Evolutionary conservation across 2,797 vertebrate species (phyloP), one percentile per base, ranked within the genome.

Genomic region (Sciaenops ocellatus): DNA sequence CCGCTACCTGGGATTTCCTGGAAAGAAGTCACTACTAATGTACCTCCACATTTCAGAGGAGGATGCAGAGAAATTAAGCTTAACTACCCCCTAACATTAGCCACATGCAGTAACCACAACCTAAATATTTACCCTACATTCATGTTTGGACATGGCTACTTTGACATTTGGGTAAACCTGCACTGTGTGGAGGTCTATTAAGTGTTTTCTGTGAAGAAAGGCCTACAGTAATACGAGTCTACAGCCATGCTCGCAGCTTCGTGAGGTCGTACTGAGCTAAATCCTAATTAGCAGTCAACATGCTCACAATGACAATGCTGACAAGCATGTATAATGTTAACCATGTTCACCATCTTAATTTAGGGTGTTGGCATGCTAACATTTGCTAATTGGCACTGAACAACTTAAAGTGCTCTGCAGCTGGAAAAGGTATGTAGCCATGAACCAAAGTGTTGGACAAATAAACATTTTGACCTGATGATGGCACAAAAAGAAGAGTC

Each of bases 401-500:
- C 6, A n/a, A 9, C 18, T 30, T 30, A 18, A 15, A 38, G 18
- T n/a, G 13, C 50, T 13, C 18, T 61, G 20, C 44, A 48, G 10
- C 12, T 15, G 20, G 6, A 16, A 20, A 30, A n/a, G 6, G 46
- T 47, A 10, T 47, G 24, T 26, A 60, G 22, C 10, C 18, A 60
- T 60, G 4, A 41, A 41, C 8, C 5, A 17, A 41, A 5, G 20
- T 41, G 7, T n/a, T 66, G 28, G 11, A 54, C 10, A 56, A 57
- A 69, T 48, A 17, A 59, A 59, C 13, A 70, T 70, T 48, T 59
- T 59, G n/a, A 48, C 6, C 12, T 7, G 18, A 44, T 55, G 56
- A 59, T 34, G 68, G 20, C 0, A 0, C 20, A 11, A 24, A 16
- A 48, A 22, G 28, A 18, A 69, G 34, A 46, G 22, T 46, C 44